Percentiles rank a stretch among this genome's conserved stretches.
Conservation (phyloP, 1,140 invertebrate genomes). For the Dufourea novaeangliae region DNA sequence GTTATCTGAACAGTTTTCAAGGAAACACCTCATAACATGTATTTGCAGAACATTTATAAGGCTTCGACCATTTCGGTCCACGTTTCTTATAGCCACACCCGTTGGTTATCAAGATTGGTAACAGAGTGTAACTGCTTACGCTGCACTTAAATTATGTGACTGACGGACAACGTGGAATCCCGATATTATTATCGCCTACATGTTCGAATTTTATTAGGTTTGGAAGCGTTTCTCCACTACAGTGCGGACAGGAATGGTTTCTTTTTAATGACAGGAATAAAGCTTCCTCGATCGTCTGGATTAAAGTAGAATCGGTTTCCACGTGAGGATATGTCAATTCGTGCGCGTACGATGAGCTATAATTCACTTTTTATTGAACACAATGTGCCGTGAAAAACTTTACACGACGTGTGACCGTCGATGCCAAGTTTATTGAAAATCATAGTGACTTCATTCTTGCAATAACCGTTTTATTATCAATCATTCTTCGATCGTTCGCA, state of each 20-base stretch:
- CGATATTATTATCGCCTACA: constrained; percentile 17
- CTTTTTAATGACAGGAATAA: constrained; percentile 42
- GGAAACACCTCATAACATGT: too few species aligned
- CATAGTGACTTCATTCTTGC: constrained; percentile 3
- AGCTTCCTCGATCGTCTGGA: constrained; percentile 16
- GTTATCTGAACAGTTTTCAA: too few species aligned
- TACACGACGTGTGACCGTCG: background rate
- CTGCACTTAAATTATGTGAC: background rate
- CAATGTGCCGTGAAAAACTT: constrained; percentile 39
- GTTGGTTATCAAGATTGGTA: background rate
- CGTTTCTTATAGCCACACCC: background rate
- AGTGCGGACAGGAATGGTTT: background rate
- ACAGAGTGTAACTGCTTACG: constrained; percentile 28
- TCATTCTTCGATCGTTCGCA: background rate
- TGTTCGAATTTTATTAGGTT: constrained; percentile 26
- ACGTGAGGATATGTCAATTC: constrained; percentile 29
- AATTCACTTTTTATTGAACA: constrained; percentile 32
- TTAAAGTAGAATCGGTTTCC: constrained; percentile 45
- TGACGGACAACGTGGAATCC: background rate
- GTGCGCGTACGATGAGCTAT: constrained; percentile 28
- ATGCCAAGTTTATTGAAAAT: constrained; percentile 19
- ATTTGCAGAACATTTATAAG: background rate
- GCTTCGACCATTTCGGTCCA: background rate
- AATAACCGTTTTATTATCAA: constrained; percentile 29
- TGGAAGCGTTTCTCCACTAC: background rate